Evolutionary conservation across 64 coral and sea anemone genomes (phyloP).

Genomic region (Astreopora myriophthalma): DNA sequence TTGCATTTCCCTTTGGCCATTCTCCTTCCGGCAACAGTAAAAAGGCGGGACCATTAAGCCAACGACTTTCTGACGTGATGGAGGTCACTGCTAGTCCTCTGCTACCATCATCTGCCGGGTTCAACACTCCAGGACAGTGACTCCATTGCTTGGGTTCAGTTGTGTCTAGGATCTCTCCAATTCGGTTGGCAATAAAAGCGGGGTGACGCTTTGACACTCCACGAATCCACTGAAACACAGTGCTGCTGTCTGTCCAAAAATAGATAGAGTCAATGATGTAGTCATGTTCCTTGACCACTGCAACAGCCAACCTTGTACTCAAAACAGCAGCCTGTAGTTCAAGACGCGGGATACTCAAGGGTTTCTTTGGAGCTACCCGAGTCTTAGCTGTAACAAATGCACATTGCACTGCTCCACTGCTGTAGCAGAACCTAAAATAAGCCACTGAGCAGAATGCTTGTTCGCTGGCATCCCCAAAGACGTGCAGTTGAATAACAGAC

Average conservation of each 20-base stretch:
- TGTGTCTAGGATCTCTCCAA: background rate
- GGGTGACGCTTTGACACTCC: background rate
- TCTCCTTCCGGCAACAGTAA: background rate
- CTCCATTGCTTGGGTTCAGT: background rate
- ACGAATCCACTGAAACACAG: constrained; percentile 31
- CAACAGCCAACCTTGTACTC: background rate
- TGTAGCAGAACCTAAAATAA: background rate
- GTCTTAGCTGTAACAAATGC: constrained; percentile 27
- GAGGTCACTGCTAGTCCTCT: background rate
- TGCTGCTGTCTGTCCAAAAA: background rate
- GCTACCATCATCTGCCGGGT: constrained; percentile 1
- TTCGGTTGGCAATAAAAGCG: background rate
- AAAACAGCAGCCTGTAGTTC: constrained; percentile 10
- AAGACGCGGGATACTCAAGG: background rate
- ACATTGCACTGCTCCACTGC: background rate
- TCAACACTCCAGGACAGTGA: background rate
- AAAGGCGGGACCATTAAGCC: constrained; percentile 7
- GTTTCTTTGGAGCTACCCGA: constrained; percentile 21
- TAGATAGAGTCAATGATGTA: constrained; percentile 4
- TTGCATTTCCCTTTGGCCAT: constrained; percentile 17
- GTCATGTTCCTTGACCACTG: constrained; percentile 35
- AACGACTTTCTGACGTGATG: background rate
- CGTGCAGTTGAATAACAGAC: background rate
- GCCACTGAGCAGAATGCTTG: constrained; percentile 20
- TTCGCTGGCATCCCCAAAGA: constrained; percentile 51